Percentiles rank a stretch among this genome's conserved stretches.
Evolutionary conservation across 2,113 vertebrate genomes (phyloP).

Genomic region (Gila orcuttii): DNA sequence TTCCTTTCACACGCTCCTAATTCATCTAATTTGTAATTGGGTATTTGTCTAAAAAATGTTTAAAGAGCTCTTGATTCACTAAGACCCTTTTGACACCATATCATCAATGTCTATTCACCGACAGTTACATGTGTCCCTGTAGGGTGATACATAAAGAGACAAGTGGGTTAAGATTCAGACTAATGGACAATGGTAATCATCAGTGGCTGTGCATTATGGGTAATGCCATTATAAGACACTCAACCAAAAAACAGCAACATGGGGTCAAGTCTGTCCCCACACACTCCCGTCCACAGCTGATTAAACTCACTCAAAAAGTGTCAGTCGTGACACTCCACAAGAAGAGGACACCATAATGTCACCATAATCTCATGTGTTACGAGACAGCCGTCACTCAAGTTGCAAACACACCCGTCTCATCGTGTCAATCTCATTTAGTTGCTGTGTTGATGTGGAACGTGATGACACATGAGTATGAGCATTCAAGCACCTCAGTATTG

Average conservation of each 20-base stretch:
- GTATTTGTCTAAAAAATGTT: too few species aligned
- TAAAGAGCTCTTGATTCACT: background rate
- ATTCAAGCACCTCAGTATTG: conserved; percentile 66
- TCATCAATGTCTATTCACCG: conserved; percentile 64
- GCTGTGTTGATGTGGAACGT: conserved; percentile 64
- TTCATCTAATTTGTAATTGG: too few species aligned
- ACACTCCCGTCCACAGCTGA: background rate
- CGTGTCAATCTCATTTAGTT: conserved; percentile 43
- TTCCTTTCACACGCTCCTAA: background rate
- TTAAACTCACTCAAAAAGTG: background rate
- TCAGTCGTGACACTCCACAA: background rate
- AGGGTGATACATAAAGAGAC: conserved; percentile 43
- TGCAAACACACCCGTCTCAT: conserved; percentile 25
- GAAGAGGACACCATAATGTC: conserved; percentile 8
- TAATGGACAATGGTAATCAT: conserved; percentile 38
- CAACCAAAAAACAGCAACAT: conserved; percentile 40
- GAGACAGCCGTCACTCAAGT: conserved; percentile 62
- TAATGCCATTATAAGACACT: conserved; percentile 54
- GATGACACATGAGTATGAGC: conserved; percentile 65
- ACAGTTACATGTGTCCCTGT: conserved; percentile 60
- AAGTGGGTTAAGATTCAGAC: background rate
- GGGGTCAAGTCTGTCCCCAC: background rate
- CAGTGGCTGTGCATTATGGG: conserved; percentile 52
- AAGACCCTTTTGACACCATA: conserved; percentile 58
- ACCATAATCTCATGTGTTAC: conserved; percentile 38